Conservation (phyloP, 2,113 vertebrate species). For the Scophthalmus maximus region DNA sequence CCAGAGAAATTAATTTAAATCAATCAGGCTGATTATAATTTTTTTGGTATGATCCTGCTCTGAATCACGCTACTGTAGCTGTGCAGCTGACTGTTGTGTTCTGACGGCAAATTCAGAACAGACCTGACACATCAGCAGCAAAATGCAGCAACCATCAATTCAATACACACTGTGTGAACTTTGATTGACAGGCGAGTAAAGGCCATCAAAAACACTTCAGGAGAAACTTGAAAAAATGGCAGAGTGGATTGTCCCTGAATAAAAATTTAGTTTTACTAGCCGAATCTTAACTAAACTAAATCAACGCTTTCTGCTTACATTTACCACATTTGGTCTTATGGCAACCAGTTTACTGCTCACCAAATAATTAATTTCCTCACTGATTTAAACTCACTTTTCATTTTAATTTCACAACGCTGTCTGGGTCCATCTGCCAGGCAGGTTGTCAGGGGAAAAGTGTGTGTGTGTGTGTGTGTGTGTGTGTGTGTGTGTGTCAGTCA, state of each 20-base stretch:
- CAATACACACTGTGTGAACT: background rate
- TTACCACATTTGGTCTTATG: background rate
- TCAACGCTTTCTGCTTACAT: slow-evolving; percentile 1
- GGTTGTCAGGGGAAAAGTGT: slow-evolving; percentile 36
- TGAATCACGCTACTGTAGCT: too few species aligned
- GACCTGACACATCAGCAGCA: background rate
- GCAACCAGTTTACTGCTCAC: background rate
- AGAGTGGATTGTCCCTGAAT: background rate
- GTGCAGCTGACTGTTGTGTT: background rate
- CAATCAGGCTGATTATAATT: too few species aligned
- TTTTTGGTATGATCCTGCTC: too few species aligned
- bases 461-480: slow-evolving; percentile 26
- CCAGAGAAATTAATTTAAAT: too few species aligned
- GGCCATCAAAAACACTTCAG: background rate
- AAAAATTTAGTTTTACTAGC: background rate
- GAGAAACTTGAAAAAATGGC: background rate
- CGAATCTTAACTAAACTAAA: background rate
- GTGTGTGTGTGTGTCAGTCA: slow-evolving; percentile 26
- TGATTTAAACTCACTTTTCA: background rate
- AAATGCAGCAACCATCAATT: background rate
- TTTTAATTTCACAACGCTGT: background rate
- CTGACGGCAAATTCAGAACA: slow-evolving; percentile 28
- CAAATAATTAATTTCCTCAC: background rate
- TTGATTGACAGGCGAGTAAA: background rate
- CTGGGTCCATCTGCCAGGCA: slow-evolving; percentile 26